These are phyloP conservation scores for Jacana jacana DNA, from an alignment of 2,113 vertebrate species.

Conservation along the genomic window DNA sequence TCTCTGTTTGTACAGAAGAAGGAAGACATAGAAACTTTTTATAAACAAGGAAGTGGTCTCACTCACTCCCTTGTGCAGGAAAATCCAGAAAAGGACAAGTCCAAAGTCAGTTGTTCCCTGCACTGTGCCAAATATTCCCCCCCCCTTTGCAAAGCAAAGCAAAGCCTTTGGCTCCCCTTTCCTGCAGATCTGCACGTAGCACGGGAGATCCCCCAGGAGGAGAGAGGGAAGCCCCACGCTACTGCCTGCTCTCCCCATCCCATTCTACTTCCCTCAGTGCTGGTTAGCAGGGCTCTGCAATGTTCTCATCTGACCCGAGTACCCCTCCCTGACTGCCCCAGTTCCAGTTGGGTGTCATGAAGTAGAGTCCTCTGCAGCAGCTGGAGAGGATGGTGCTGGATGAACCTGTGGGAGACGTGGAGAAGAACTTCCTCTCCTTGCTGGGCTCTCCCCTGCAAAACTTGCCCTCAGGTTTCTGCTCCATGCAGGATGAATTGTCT, in stretches of 20 bases:
- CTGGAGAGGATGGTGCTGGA: not conserved
- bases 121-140: slow-evolving; percentile 11
- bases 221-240: rapidly evolving
- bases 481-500: not conserved
- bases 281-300: rapidly evolving
- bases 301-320: rapidly evolving
- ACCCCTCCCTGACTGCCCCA: rapidly evolving
- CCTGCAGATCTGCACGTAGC: not conserved
- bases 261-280: not conserved
- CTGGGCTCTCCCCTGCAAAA: not conserved
- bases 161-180: not conserved
- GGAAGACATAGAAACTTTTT: not conserved
- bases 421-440: not conserved
- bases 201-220: not conserved
- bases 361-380: rapidly evolving
- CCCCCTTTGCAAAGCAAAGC: not conserved
- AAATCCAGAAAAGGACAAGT: slow-evolving; percentile 28
- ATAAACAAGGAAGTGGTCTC: slow-evolving; percentile 33
- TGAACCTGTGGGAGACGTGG: not conserved
- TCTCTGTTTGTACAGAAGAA: not conserved
- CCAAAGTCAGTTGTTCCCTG: not conserved
- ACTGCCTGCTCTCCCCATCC: not conserved
- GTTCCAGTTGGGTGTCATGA: rapidly evolving
- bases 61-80: not conserved
- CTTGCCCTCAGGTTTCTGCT: rapidly evolving